These are phyloP conservation scores for Mallateleia sp. DNA, from an alignment of 2,888 invertebrate genomes.

Conservation along the genomic window DNA sequence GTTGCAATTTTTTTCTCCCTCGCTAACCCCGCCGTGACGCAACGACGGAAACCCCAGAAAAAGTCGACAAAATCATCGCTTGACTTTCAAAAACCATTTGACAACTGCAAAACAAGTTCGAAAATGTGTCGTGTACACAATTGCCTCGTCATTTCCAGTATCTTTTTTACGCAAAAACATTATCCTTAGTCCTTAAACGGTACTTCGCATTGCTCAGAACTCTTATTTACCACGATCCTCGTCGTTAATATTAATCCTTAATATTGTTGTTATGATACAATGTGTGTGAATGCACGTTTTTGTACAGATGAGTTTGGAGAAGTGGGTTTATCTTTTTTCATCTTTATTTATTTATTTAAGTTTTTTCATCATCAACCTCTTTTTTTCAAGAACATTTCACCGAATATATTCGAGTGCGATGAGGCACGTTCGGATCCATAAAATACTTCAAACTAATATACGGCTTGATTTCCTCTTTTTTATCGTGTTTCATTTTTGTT, in stretches of 20 bases:
- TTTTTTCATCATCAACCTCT: constrained; percentile 7
- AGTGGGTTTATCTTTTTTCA: constrained; percentile 44
- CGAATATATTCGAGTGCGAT: constrained; percentile 73
- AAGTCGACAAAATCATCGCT: not conserved
- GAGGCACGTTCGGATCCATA: constrained; percentile 75
- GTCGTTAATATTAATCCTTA: constrained; percentile 63
- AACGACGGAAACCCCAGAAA: constrained; percentile 14
- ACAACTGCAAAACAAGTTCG: constrained; percentile 6
- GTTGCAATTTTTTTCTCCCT: constrained; percentile 14
- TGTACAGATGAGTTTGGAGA: constrained; percentile 70
- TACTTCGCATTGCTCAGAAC: constrained; percentile 71
- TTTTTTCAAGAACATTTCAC: constrained; percentile 65
- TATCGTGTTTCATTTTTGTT: constrained; percentile 24
- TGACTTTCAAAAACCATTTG: not conserved
- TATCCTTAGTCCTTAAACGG: constrained; percentile 58
- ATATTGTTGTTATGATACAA: constrained; percentile 71
- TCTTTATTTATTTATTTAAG: constrained; percentile 25
- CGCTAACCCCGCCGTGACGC: not conserved
- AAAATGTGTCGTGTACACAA: constrained; percentile 36
- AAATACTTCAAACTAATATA: constrained; percentile 68
- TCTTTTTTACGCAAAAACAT: constrained; percentile 60
- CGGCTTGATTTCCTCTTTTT: constrained; percentile 56
- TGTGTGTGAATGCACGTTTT: constrained; percentile 69
- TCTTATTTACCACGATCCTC: constrained; percentile 60
- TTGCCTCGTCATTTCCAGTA: constrained; percentile 26